Conservation (phyloP, 2,113 vertebrate species). For the Clarias gariepinus region DNA sequence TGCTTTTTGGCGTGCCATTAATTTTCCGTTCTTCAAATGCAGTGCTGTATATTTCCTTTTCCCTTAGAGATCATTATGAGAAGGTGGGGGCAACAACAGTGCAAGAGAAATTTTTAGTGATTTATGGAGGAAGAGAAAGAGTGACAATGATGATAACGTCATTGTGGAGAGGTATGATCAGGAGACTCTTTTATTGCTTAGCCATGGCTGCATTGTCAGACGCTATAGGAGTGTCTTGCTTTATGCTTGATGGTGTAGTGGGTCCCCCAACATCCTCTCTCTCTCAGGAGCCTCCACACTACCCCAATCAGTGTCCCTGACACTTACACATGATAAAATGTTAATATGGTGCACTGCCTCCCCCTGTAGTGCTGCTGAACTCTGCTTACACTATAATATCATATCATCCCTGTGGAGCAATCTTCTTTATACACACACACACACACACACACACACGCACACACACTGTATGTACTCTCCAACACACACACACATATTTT, state of each 20-base stretch:
- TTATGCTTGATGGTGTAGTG: background rate
- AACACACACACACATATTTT: background rate
- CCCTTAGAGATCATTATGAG: background rate
- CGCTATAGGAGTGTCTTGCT: background rate
- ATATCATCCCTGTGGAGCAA: background rate
- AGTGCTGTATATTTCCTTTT: background rate
- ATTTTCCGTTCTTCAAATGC: background rate
- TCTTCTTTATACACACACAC: background rate
- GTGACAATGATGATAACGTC: conserved; percentile 68
- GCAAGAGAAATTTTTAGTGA: conserved; percentile 14
- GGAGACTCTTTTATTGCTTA: conserved; percentile 60
- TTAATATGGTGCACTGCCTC: conserved; percentile 41
- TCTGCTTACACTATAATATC: background rate
- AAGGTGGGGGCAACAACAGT: conserved; percentile 22
- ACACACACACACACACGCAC: background rate
- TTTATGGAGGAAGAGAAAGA: conserved; percentile 25
- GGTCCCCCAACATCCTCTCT: background rate
- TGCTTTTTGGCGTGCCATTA: background rate
- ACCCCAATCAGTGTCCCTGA: conserved; percentile 58
- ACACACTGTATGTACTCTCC: background rate
- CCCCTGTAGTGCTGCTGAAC: background rate
- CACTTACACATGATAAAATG: conserved; percentile 58
- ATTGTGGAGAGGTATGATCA: conserved; percentile 75
- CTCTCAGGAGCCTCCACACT: conserved; percentile 43
- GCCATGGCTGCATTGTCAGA: conserved; percentile 28